Base-by-base conservation (phyloP, 2,888 invertebrate species). In the Campoplex capitator region DNA sequence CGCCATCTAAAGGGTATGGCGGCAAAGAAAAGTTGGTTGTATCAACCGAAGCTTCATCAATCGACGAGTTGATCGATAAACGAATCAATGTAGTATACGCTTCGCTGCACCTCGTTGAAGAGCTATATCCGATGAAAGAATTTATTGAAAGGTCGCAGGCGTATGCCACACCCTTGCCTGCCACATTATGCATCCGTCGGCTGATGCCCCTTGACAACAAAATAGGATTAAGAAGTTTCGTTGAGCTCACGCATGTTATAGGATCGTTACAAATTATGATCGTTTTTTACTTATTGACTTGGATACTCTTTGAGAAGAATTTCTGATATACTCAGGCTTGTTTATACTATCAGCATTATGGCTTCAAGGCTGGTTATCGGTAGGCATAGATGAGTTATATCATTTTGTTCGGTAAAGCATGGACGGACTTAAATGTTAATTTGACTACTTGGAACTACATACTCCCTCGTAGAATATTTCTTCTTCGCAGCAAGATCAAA, bases 361-460 rank as follows among this genome's bases (percentile, higher is more conserved):
- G 23, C 23, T 23, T 23, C 23, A 23, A 23, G 23, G 23, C 0
- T 23, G 23, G 23, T 23, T 23, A 23, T 23, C 0, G 23, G 23
- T 23, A 23, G 23, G 23, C 23, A 23, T 23, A 23, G 23, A 23
- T 23, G 23, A 23, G 89, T 92, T 92, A 92, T 93, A 92, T 93
- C 91, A 93, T 93, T 92, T 93, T 91, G 91, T 91, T 91, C 89
- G 89, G 86, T 88, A 16, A 86, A 18, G 42, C 7, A 89, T 89
- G 89, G 91, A 90, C 90, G 90, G 89, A 91, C 90, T 92, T 91
- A 91, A 91, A 92, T 93, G 92, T 92, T 91, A 91, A 93, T 92
- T 91, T 86, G 56, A 35, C 32, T 45, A 11, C 48, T 58, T 51
- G 23, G 16, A 38, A 76, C 13, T 54, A 38, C 23, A 70, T 70